These are phyloP conservation scores for Oceanites oceanicus DNA, from an alignment of 2,113 vertebrate genomes.

Conservation along the genomic window DNA sequence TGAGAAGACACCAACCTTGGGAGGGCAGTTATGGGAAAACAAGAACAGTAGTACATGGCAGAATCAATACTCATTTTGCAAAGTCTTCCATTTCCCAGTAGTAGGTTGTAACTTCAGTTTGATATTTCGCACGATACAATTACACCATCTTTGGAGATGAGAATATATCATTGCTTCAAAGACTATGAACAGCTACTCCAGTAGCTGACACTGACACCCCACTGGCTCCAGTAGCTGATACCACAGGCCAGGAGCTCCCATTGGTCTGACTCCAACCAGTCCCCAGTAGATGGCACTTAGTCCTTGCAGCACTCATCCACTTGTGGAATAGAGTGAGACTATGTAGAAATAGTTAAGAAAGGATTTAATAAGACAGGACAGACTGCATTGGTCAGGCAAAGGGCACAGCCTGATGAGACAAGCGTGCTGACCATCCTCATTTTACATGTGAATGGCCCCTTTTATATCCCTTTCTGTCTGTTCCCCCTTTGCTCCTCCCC, in stretches of 20 bases:
- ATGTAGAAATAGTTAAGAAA: background rate
- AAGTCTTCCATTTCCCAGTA: background rate
- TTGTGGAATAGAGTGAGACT: background rate
- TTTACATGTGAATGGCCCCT: fast-evolving
- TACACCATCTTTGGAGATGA: background rate
- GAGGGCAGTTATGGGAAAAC: background rate
- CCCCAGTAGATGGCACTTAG: background rate
- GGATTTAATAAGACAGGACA: background rate
- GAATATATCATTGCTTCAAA: background rate
- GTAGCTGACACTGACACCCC: background rate
- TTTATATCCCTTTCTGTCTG: background rate
- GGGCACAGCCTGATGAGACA: background rate
- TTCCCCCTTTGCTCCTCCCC: background rate
- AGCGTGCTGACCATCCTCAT: fast-evolving
- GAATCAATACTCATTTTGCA: background rate
- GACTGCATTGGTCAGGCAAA: background rate
- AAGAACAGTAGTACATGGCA: background rate
- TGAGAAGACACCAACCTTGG: background rate
- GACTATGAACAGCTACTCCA: background rate
- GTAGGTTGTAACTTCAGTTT: background rate
- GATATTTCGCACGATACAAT: background rate
- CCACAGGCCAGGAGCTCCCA: too few relatives aligned
- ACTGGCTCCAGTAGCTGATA: background rate
- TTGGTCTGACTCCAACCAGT: background rate
- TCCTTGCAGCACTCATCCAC: background rate